Conservation (phyloP, 2,797 vertebrate species). For the Anas flavirostris region DNA sequence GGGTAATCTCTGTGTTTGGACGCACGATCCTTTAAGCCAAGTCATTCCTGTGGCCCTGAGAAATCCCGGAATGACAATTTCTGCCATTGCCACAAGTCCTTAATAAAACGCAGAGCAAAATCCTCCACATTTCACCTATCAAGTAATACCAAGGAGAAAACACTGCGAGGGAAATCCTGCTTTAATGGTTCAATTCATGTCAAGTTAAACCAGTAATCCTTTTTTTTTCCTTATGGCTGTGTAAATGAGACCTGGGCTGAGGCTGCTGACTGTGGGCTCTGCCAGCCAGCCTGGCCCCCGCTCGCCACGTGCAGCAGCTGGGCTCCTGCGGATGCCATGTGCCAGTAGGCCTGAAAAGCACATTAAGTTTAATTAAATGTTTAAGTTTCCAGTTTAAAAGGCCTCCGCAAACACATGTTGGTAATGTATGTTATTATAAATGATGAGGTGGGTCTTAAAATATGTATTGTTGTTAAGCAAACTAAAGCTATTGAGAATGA, state of each 20-base stretch:
- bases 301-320: rapidly evolving
- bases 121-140: neutral
- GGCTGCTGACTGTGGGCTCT: neutral
- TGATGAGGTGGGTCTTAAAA: neutral
- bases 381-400: neutral
- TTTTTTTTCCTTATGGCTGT: neutral
- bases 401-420: neutral
- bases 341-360: neutral
- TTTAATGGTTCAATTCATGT: neutral
- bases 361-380: neutral
- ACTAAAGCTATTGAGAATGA: neutral
- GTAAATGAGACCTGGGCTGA: neutral
- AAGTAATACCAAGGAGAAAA: neutral
- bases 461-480: neutral
- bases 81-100: neutral
- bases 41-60: neutral
- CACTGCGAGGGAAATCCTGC: neutral
- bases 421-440: neutral
- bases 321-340: neutral
- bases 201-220: neutral
- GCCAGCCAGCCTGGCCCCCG: neutral
- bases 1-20: conserved; percentile 19
- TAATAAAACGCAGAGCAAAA: neutral
- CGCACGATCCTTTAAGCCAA: neutral
- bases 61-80: neutral